Percentiles rank a stretch among this genome's conserved stretches.
phyloP scores from a whole-genome alignment of 2,113 vertebrate genomes.

The Genyomyrus donnyi region DNA sequence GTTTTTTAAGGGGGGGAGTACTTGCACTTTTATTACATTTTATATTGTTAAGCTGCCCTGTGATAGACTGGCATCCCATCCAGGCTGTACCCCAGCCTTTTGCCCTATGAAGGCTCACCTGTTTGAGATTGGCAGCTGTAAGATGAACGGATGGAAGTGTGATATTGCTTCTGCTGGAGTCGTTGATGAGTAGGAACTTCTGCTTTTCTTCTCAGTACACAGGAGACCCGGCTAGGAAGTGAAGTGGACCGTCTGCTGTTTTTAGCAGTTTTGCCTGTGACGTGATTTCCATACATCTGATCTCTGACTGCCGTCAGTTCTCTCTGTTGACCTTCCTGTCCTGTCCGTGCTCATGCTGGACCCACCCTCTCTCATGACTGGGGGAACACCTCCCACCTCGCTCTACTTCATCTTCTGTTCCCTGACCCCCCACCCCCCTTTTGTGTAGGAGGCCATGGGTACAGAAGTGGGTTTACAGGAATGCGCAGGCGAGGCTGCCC shows the following conservation, averaged over 20 bases:
- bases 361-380: no score
- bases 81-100: neutral
- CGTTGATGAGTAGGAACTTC: neutral
- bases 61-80: neutral
- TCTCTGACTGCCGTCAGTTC: neutral
- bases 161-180: neutral
- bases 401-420: neutral
- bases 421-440: neutral
- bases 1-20: neutral
- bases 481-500: constrained; percentile 13
- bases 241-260: neutral
- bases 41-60: neutral
- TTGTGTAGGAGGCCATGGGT: neutral
- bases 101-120: neutral
- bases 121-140: neutral
- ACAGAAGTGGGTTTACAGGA: neutral
- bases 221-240: constrained; percentile 32
- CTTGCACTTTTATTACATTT: neutral
- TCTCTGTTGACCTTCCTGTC: neutral
- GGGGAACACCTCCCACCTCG: neutral
- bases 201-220: neutral
- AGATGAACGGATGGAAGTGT: neutral
- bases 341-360: neutral
- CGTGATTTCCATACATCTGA: neutral
- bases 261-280: neutral